A percentile compares a stretch with the other conserved stretches of the same genome.
Evolutionary conservation across 2,888 invertebrate genomes (phyloP).

Genomic region (Cyclophora albipunctata): DNA sequence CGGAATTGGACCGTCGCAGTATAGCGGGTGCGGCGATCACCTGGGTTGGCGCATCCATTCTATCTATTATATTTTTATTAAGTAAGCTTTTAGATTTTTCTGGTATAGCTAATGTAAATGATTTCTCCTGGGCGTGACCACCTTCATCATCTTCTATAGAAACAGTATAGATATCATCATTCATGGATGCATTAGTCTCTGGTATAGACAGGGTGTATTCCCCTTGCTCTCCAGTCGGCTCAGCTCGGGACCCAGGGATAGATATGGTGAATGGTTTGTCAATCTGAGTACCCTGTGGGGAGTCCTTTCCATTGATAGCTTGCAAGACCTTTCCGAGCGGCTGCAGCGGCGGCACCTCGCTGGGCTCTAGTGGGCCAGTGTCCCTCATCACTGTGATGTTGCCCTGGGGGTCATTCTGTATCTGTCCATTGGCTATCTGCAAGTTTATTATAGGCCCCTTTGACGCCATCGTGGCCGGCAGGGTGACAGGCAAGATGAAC

Average conservation of each 20-base stretch:
- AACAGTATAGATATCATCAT: slow-evolving; percentile 71
- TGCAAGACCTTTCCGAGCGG: slow-evolving; percentile 47
- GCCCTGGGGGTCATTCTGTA: slow-evolving; percentile 76
- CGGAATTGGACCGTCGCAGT: slow-evolving; percentile 65
- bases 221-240: slow-evolving; percentile 67
- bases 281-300: slow-evolving; percentile 40
- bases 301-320: slow-evolving; percentile 51
- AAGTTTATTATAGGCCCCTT: slow-evolving; percentile 79
- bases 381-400: slow-evolving; percentile 78
- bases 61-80: slow-evolving; percentile 52
- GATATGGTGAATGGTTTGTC: slow-evolving; percentile 61
- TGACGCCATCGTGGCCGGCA: slow-evolving; percentile 72
- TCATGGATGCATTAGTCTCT: slow-evolving; percentile 68
- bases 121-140: slow-evolving; percentile 51
- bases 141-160: slow-evolving; percentile 69
- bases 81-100: slow-evolving; percentile 65
- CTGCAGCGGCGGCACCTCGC: slow-evolving; percentile 63
- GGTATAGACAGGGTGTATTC: slow-evolving; percentile 70
- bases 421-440: slow-evolving; percentile 80
- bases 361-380: slow-evolving; percentile 37
- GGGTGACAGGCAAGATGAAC: slow-evolving; percentile 67
- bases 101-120: slow-evolving; percentile 64
- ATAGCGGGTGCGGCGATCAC: slow-evolving; percentile 64
- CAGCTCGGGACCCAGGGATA: slow-evolving; percentile 63
- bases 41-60: slow-evolving; percentile 41